Conservation (phyloP, 2,113 vertebrate species). For the Manacus vitellinus region DNA sequence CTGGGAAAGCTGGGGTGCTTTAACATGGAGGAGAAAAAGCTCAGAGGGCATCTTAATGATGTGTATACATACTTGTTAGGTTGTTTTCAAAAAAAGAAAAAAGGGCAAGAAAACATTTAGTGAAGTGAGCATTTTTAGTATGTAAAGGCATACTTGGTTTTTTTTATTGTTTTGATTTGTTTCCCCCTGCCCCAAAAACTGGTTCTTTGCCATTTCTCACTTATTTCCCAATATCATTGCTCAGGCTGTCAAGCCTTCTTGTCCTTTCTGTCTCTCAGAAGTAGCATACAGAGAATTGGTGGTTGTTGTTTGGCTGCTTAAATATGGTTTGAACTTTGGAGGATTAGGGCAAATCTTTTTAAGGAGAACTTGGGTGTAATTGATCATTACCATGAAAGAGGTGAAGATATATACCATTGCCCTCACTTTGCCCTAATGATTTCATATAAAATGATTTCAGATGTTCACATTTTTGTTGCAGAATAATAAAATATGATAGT, state of each 20-base stretch:
- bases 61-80: background rate
- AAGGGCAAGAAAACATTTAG: background rate
- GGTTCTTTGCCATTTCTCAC: background rate
- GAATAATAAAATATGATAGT: background rate
- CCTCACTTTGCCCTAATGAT: background rate
- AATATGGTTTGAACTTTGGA: background rate
- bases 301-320: background rate
- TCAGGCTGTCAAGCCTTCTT: background rate
- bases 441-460: background rate
- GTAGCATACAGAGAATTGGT: background rate
- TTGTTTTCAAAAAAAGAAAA: background rate
- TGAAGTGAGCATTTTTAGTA: background rate
- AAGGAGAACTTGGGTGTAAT: background rate
- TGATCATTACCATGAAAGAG: no score
- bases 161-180: background rate
- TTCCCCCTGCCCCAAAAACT: background rate
- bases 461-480: background rate
- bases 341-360: background rate
- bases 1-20: background rate
- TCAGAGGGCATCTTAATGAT: background rate
- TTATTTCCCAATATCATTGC: background rate
- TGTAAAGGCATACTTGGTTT: background rate
- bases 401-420: background rate
- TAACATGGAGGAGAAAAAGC: background rate
- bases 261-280: background rate